Percentiles rank a stretch among this genome's conserved stretches.
Conservation (phyloP, 2,797 vertebrate species). For the Chiloscyllium punctatum region DNA sequence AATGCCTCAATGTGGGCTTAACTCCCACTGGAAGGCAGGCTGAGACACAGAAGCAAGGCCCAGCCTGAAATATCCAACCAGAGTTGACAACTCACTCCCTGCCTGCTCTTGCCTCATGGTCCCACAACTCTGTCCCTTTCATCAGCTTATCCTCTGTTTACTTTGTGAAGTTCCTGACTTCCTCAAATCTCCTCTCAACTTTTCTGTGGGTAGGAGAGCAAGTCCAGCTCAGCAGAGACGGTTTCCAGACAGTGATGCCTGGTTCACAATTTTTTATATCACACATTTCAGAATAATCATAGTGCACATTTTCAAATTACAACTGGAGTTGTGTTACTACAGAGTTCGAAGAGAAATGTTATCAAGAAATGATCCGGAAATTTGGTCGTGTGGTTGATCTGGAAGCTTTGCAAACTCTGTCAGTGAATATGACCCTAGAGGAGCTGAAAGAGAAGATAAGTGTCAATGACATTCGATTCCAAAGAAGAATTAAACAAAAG, state of each 20-base stretch:
- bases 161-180: background rate
- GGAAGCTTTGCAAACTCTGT: constrained; percentile 71
- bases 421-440: constrained; percentile 67
- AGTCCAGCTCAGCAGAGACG: background rate
- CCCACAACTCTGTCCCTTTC: background rate
- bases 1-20: no score
- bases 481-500: constrained; percentile 63
- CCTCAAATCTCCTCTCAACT: background rate
- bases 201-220: background rate
- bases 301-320: background rate
- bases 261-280: background rate
- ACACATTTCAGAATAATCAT: background rate
- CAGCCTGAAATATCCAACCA: no score
- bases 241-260: background rate
- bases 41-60: no score
- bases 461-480: constrained; percentile 54
- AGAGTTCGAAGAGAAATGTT: constrained; percentile 67
- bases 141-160: background rate
- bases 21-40: no score
- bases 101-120: background rate
- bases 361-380: constrained; percentile 71
- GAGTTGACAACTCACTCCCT: no score
- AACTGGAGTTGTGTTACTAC: background rate
- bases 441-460: constrained; percentile 70
- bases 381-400: constrained; percentile 78